Base-by-base conservation (phyloP, 1,140 invertebrate species). In the Eumeta japonica region DNA sequence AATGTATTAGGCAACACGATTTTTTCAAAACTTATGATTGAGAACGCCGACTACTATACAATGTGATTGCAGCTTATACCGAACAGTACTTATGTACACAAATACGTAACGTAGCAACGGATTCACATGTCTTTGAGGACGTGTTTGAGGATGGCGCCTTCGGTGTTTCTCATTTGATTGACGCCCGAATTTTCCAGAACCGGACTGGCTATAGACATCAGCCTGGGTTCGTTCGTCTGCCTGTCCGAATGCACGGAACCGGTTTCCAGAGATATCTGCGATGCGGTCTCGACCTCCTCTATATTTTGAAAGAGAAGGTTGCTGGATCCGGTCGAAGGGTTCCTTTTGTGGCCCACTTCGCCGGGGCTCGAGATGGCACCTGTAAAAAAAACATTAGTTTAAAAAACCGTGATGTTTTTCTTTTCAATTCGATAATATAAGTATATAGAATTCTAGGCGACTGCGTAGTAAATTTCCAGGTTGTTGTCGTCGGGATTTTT, bases 111-210 rank as follows among this genome's bases (percentile, higher is more conserved):
- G n/a, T n/a, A n/a, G n/a, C n/a, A n/a, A n/a, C n/a, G n/a, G n/a
- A n/a, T n/a, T n/a, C n/a, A n/a, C n/a, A n/a, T 65, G 40, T 75
- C 71, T 39, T 64, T 75, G 16, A 77, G 46, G n/a, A 75, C 72
- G 32, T 75, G 64, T 36, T 75, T 77, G 28, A 75, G 39, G 19
- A 75, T 77, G 9, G 74, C 62, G 3, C 74, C 63, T 31, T 75
- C 67, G 3, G 60, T 75, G 34, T 74, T 72, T 14, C 74, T 58
- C 0, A 62, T 72, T 33, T 75, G 72, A 17, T 62, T 77, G 3
- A 77, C 55, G 0, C 70, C 71, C 1, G 64, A 24, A 5, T 24
- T 62, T 32, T 75, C 70, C 10, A 73, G 34, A 38, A 32, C 44
- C 2, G 45, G 27, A 3, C 55, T 48, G 0, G 55, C 55, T 4